Evolutionary conservation across 2,888 invertebrate genomes (phyloP).

Genomic region (Heliconius ismenius): DNA sequence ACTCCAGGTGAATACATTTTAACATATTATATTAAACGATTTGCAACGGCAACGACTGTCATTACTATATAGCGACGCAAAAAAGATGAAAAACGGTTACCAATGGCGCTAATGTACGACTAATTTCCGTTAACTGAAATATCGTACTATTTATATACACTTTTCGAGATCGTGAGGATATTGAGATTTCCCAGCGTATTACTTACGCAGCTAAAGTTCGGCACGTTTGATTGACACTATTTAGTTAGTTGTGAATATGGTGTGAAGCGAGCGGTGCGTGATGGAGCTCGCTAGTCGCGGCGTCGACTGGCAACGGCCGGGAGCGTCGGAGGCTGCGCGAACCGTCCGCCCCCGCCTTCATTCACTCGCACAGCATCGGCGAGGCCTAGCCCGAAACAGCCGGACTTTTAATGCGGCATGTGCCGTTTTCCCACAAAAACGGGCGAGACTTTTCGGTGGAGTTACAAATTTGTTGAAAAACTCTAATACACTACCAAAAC

Average conservation of each 20-base stretch:
- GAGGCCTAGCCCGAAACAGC: slow-evolving; percentile 72
- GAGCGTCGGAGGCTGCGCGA: slow-evolving; percentile 77
- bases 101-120: slow-evolving; percentile 42
- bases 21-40: slow-evolving; percentile 52
- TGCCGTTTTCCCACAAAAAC: slow-evolving; percentile 66
- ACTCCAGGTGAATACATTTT: slow-evolving; percentile 64
- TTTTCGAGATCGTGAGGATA: slow-evolving; percentile 9
- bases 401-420: slow-evolving; percentile 77
- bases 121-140: slow-evolving; percentile 58
- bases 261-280: slow-evolving; percentile 62
- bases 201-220: slow-evolving; percentile 68
- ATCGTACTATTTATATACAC: slow-evolving; percentile 48
- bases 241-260: slow-evolving; percentile 56
- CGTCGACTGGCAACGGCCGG: slow-evolving; percentile 69
- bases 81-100: slow-evolving; percentile 50
- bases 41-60: slow-evolving; percentile 50
- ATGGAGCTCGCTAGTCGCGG: slow-evolving; percentile 67
- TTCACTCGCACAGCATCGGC: slow-evolving; percentile 69
- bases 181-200: slow-evolving; percentile 42
- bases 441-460: slow-evolving; percentile 31
- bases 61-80: slow-evolving; percentile 61
- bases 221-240: slow-evolving; percentile 66
- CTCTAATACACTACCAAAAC: slow-evolving; percentile 26
- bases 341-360: slow-evolving; percentile 72
- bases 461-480: slow-evolving; percentile 27